Percentiles rank a stretch among this genome's conserved stretches.
Conservation (phyloP, 2,113 vertebrate species). For the Pantherophis guttatus region DNA sequence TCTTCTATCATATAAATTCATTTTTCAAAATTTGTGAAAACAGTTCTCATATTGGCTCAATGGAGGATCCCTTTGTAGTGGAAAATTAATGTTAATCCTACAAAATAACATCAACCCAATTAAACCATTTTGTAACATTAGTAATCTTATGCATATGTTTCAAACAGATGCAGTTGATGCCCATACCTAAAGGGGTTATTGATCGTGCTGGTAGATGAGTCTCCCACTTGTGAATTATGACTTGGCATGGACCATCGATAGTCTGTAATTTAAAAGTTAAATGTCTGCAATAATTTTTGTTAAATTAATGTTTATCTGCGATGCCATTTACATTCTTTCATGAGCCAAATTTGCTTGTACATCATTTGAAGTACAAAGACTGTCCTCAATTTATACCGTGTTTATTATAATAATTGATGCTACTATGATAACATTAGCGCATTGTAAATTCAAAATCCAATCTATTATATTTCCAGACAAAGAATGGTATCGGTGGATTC, state of each 20-base stretch:
- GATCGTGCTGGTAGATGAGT: slow-evolving; percentile 96
- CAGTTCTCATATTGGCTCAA: slow-evolving; percentile 63
- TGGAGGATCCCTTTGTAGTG: slow-evolving; percentile 55
- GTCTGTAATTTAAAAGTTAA: slow-evolving; percentile 97
- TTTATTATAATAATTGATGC: slow-evolving; percentile 31
- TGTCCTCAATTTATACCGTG: slow-evolving; percentile 56
- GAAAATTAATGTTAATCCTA: slow-evolving; percentile 49
- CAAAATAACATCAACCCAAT: slow-evolving; percentile 56
- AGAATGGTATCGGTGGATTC: not conserved
- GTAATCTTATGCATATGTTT: slow-evolving; percentile 79
- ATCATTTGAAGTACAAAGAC: slow-evolving; percentile 53
- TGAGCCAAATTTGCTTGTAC: slow-evolving; percentile 50
- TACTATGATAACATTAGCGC: slow-evolving; percentile 19
- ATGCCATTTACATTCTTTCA: slow-evolving; percentile 65
- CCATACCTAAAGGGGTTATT: slow-evolving; percentile 98
- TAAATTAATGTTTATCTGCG: slow-evolving; percentile 70
- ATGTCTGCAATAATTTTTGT: slow-evolving; percentile 77
- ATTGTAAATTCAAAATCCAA: not conserved
- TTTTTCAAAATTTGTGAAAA: slow-evolving; percentile 54
- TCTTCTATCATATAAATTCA: slow-evolving; percentile 12
- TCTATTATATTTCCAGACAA: not conserved
- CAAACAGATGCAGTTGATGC: slow-evolving; percentile 78
- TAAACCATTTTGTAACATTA: slow-evolving; percentile 74
- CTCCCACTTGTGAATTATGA: slow-evolving; percentile 99
- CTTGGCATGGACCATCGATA: slow-evolving; percentile 90